A percentile compares a stretch with the other conserved stretches of the same genome.
Evolutionary conservation across 2,113 vertebrate genomes (phyloP).

Genomic region (Saccopteryx leptura): DNA sequence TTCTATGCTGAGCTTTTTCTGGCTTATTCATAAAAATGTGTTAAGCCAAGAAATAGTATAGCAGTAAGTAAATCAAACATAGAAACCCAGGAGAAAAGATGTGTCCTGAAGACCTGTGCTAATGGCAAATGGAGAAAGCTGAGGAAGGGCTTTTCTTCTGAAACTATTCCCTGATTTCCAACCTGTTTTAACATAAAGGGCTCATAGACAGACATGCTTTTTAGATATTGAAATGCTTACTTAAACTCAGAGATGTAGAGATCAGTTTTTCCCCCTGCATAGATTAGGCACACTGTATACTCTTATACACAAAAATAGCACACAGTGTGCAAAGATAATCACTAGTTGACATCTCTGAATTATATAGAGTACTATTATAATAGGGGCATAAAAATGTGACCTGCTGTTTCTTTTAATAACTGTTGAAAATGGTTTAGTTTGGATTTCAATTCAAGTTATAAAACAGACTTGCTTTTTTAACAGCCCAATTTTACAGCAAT

Average conservation of each 20-base stretch:
- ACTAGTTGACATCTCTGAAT: not conserved
- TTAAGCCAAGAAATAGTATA: not conserved
- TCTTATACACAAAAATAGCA: not conserved
- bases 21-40: not conserved
- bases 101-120: not conserved
- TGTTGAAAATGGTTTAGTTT: slow-evolving; percentile 14
- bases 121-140: not conserved
- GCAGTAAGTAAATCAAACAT: slow-evolving; percentile 16
- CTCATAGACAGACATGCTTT: not conserved
- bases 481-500: not conserved
- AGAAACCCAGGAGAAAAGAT: slow-evolving; percentile 8
- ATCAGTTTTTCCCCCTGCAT: not conserved
- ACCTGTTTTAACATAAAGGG: not conserved
- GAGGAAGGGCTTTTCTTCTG: not conserved
- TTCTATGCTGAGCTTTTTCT: not conserved
- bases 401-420: not conserved
- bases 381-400: not conserved
- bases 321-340: not conserved
- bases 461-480: not conserved
- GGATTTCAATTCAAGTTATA: slow-evolving; percentile 9
- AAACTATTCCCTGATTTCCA: not conserved
- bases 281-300: not conserved
- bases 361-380: not conserved
- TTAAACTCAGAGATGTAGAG: not conserved
- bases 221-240: not conserved